Base-by-base conservation (phyloP, 2,888 invertebrate genomes). In the Epistrophe grossulariae region DNA sequence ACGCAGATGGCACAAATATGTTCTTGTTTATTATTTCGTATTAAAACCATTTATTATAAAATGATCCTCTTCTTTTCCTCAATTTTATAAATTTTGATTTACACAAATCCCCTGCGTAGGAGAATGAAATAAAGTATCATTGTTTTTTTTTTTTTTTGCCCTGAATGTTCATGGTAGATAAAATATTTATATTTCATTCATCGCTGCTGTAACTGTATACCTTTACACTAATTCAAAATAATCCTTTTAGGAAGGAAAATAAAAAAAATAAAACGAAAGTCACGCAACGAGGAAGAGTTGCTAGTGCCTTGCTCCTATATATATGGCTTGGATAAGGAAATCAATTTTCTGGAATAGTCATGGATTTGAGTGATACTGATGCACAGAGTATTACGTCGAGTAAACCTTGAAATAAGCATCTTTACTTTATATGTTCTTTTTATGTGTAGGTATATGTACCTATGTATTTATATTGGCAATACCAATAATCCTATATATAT, bases 261-360 rank as follows among this genome's bases (percentile, higher is more conserved):
- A 50, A 31, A 6, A 52, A 4, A 15, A n/a, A 31, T 43, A 35
- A 50, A 68, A 48, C 13, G 35, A 28, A 35, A 66, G 48, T 66
- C 52, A 68, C 68, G 68, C 68, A 68, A 52, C 66, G 24, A 24
- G 8, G n/a, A 40, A 24, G 15, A 52, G 19, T 24, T 52, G 52
- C 35, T 52, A 52, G 38, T 13, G 15, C 68, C 31, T 24, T 17
- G 6, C 17, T 48, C 17, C 15, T 24, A 24, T n/a, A n/a, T n/a
- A n/a, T n/a, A n/a, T 19, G 38, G 15, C 11, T 38, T 24, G 68
- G 50, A 68, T 52, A 68, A 68, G 66, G n/a, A 70, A 52, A 70
- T 70, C 70, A 70, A 70, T 70, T 70, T 70, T 38, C 70, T 52
- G 38, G 24, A 70, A 70, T 70, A 70, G 70, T 70, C 70, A 70